Conservation (phyloP, 2,888 invertebrate species). For the Balanococcus diminutus region DNA sequence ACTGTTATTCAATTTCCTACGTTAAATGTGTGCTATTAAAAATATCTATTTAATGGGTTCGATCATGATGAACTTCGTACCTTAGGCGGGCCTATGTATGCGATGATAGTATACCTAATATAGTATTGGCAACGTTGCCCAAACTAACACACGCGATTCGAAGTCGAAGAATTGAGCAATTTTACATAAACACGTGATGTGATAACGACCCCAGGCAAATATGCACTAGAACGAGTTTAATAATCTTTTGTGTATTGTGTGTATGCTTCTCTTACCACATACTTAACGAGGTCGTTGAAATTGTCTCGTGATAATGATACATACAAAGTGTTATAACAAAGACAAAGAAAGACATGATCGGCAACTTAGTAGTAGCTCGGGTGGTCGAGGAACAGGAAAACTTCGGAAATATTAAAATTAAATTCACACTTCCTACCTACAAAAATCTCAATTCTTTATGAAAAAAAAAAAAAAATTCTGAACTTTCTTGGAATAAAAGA, state of each 20-base stretch:
- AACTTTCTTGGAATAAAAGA: too few relatives aligned
- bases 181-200: conserved; percentile 3
- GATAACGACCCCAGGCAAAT: background rate
- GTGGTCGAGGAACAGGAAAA: too few relatives aligned
- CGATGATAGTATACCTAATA: too few relatives aligned
- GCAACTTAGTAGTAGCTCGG: too few relatives aligned
- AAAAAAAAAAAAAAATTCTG: too few relatives aligned
- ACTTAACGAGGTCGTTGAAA: background rate
- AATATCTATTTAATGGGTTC: background rate
- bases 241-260: background rate
- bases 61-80: background rate
- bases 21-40: too few relatives aligned
- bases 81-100: background rate
- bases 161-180: background rate
- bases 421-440: too few relatives aligned
- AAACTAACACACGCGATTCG: background rate
- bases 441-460: too few relatives aligned
- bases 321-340: too few relatives aligned
- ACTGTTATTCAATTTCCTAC: too few relatives aligned
- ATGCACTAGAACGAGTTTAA: background rate
- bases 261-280: background rate
- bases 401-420: too few relatives aligned
- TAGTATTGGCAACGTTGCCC: conserved; percentile 11
- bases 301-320: background rate
- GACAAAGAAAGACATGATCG: too few relatives aligned